phyloP scores from a whole-genome alignment of 2,888 invertebrate genomes.

The Folsomia manolachei region DNA sequence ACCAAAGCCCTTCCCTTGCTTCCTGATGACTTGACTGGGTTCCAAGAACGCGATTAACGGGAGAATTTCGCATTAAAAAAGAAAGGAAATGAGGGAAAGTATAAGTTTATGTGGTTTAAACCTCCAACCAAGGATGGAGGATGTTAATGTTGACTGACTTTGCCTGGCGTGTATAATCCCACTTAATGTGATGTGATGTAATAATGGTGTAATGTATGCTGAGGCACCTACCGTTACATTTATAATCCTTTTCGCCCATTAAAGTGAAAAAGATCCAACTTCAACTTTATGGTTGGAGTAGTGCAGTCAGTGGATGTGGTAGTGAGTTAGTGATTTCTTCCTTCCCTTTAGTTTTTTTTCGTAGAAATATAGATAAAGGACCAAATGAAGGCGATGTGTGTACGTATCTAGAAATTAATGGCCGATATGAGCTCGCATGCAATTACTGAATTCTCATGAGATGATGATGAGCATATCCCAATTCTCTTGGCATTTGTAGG shows the following conservation, averaged over 20 bases:
- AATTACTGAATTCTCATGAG: constrained; percentile 51
- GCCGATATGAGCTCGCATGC: constrained; percentile 49
- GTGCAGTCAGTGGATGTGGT: too few relatives aligned
- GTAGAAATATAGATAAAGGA: not conserved
- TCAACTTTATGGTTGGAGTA: not conserved
- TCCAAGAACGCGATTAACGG: not conserved
- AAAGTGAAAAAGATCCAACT: constrained; percentile 33
- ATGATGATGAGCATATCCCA: constrained; percentile 40
- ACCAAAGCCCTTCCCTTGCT: not conserved
- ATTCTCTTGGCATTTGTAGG: constrained; percentile 50
- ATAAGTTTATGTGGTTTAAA: not conserved
- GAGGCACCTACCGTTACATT: constrained; percentile 41
- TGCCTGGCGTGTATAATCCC: constrained; percentile 22
- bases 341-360: not conserved
- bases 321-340: too few relatives aligned
- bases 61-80: not conserved
- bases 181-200: constrained; percentile 41
- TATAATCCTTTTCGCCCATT: constrained; percentile 46
- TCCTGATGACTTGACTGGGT: not conserved
- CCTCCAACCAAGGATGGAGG: too few relatives aligned
- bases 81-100: not conserved
- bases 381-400: not conserved
- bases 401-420: constrained; percentile 46
- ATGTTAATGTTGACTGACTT: not conserved
- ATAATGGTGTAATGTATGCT: constrained; percentile 43